phyloP scores from a whole-genome alignment of 2,888 invertebrate genomes.

The Cabera pusaria region DNA sequence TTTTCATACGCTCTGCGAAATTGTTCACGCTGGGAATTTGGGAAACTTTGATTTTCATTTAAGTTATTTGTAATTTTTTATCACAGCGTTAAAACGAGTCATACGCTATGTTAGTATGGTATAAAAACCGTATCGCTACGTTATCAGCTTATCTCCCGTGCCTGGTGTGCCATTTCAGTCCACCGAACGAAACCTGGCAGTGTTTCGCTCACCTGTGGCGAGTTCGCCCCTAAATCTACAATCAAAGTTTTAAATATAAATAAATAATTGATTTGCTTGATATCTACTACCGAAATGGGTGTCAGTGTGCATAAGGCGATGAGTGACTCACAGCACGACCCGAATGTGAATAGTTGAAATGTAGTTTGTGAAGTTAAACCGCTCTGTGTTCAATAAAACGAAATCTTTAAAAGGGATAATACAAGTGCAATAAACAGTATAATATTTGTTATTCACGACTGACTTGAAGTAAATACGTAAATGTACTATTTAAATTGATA shows the following conservation, averaged over 20 bases:
- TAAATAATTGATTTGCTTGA: conserved; percentile 30
- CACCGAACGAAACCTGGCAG: conserved; percentile 60
- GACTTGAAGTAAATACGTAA: conserved; percentile 33
- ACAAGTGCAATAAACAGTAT: conserved; percentile 28
- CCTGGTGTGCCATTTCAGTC: conserved; percentile 70
- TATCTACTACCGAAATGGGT: conserved; percentile 14
- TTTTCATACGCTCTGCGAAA: conserved; percentile 23
- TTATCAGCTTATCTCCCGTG: conserved; percentile 79
- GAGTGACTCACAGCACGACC: conserved; percentile 44
- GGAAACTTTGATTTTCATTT: not conserved
- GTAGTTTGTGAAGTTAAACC: conserved; percentile 26
- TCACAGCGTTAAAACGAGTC: conserved; percentile 38
- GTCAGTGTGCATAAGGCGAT: conserved; percentile 38
- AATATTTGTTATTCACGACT: conserved; percentile 26
- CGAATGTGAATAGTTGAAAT: conserved; percentile 27
- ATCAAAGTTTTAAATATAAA: conserved; percentile 43
- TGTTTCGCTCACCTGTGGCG: conserved; percentile 55
- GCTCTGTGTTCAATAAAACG: conserved; percentile 12
- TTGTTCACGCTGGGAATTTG: conserved; percentile 4
- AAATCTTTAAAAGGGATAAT: too few relatives aligned
- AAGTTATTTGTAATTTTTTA: conserved; percentile 15
- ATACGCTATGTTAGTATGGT: conserved; percentile 57
- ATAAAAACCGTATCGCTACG: conserved; percentile 61
- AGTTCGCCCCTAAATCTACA: conserved; percentile 48
- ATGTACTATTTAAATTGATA: too few relatives aligned